A percentile compares a stretch with the other conserved stretches of the same genome.
Conservation (phyloP, 1,140 invertebrate genomes). For the Ruditapes philippinarum region DNA sequence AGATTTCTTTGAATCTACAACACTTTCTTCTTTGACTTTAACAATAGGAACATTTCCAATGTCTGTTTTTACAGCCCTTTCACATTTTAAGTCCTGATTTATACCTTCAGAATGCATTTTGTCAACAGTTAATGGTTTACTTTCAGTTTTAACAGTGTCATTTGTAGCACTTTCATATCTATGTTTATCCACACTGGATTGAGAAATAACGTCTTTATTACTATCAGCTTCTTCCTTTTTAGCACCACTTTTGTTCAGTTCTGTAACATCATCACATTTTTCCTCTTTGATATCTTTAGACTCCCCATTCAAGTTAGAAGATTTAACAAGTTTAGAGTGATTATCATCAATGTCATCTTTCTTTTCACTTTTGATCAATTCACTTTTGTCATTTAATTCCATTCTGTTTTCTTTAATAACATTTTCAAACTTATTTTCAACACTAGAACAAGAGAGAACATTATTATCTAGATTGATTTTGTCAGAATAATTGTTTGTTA, state of each 20-base stretch:
- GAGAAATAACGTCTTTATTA: background rate
- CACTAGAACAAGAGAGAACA: background rate
- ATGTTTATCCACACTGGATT: background rate
- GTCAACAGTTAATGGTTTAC: background rate
- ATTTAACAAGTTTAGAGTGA: background rate
- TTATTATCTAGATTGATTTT: slow-evolving; percentile 5
- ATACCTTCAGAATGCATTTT: background rate
- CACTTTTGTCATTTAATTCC: background rate
- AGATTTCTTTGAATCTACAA: background rate
- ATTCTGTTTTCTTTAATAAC: background rate
- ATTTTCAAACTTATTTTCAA: slow-evolving; percentile 24
- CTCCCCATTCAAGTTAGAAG: background rate
- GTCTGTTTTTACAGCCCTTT: background rate
- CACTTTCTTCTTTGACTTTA: background rate
- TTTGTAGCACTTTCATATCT: slow-evolving; percentile 7
- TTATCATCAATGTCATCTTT: background rate
- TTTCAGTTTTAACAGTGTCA: background rate
- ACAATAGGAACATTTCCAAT: background rate
- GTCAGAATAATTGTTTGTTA: background rate
- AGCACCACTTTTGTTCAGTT: background rate
- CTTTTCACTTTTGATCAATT: slow-evolving; percentile 3
- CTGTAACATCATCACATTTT: background rate
- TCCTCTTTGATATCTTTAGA: background rate
- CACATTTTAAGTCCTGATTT: background rate
- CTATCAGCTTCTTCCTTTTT: slow-evolving; percentile 1